Percentiles rank a stretch among this genome's conserved stretches.
Conservation (phyloP, 1,140 invertebrate genomes). For the Cydia fagiglandana region DNA sequence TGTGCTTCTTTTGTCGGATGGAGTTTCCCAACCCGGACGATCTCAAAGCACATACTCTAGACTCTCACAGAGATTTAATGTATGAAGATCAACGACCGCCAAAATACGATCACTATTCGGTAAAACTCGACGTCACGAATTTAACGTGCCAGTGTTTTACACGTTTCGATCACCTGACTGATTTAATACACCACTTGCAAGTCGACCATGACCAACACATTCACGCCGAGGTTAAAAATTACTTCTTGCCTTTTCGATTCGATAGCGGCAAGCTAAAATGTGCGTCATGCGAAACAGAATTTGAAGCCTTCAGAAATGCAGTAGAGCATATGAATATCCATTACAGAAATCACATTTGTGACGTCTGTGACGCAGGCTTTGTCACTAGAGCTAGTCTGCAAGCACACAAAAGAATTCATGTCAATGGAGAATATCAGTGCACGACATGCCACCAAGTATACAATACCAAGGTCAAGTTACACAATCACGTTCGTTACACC, state of each 20-base stretch:
- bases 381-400: constrained; percentile 37
- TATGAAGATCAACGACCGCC: too few relatives aligned
- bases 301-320: constrained; percentile 39
- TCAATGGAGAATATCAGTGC: constrained; percentile 32
- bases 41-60: constrained; percentile 38
- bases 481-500: constrained; percentile 34
- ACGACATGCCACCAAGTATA: constrained; percentile 38
- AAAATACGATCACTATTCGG: constrained; percentile 7
- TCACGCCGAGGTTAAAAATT: constrained; percentile 45
- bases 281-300: constrained; percentile 36
- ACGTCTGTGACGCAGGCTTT: constrained; percentile 54
- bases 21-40: constrained; percentile 33
- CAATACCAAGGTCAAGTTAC: constrained; percentile 36
- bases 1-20: constrained; percentile 38
- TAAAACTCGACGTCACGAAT: constrained; percentile 48
- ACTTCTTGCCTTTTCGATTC: constrained; percentile 52
- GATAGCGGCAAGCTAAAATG: constrained; percentile 16
- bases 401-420: constrained; percentile 33
- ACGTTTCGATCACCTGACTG: constrained; percentile 37
- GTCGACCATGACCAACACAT: constrained; percentile 36
- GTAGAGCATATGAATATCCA: constrained; percentile 61
- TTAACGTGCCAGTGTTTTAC: constrained; percentile 42
- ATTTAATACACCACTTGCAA: constrained; percentile 41
- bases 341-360: constrained; percentile 55
- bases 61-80: not conserved